Conservation (phyloP, 2,888 invertebrate genomes). For the Nasonia oneida region DNA sequence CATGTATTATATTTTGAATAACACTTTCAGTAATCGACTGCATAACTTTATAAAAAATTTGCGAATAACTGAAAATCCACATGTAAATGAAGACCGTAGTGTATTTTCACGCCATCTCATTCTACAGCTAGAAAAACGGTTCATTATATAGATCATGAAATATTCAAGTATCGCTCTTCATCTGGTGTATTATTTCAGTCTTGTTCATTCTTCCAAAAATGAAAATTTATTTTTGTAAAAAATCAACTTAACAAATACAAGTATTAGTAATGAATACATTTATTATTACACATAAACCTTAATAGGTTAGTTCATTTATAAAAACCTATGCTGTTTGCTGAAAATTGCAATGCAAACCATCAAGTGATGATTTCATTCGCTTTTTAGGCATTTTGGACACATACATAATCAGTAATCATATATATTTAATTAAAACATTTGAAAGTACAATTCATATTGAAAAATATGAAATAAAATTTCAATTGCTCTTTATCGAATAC, state of each 20-base stretch:
- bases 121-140: background rate
- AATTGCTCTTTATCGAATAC: background rate
- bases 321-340: background rate
- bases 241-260: background rate
- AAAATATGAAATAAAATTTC: background rate
- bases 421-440: background rate
- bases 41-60: background rate
- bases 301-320: background rate
- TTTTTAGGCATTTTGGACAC: background rate
- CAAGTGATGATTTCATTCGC: background rate
- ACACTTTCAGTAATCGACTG: no score
- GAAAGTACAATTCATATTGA: no score
- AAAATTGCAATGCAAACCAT: background rate
- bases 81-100: background rate
- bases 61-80: background rate
- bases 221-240: background rate
- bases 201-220: constrained; percentile 39
- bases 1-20: no score
- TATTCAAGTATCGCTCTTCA: constrained; percentile 59
- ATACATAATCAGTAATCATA: background rate
- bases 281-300: background rate
- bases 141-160: background rate
- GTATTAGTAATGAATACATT: background rate
- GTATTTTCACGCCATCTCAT: background rate
- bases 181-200: constrained; percentile 53